Conservation (phyloP, 2,113 vertebrate species). For the Loxodonta africana region DNA sequence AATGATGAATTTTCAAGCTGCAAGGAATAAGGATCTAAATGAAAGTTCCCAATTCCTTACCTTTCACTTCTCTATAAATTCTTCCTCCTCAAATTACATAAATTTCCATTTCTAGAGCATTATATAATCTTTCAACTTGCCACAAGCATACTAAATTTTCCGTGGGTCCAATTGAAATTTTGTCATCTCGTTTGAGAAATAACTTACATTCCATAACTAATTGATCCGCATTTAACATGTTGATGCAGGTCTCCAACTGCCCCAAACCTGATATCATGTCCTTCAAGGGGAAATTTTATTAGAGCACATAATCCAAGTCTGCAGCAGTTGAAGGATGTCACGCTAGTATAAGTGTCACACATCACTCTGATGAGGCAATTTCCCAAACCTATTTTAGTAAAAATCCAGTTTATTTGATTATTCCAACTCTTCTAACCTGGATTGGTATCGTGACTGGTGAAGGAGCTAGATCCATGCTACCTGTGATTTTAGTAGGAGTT, state of each 20-base stretch:
- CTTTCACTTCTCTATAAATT: constrained; percentile 6
- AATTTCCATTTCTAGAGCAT: neutral
- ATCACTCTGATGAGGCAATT: neutral
- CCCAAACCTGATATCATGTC: neutral
- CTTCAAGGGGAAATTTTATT: constrained; percentile 1
- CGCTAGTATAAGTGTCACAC: neutral
- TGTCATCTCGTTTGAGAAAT: neutral
- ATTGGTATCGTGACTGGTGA: neutral
- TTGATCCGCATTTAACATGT: neutral
- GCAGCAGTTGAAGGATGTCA: neutral
- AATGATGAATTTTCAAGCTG: constrained; percentile 15
- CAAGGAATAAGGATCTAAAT: neutral
- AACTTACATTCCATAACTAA: constrained; percentile 14
- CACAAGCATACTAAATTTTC: constrained; percentile 33
- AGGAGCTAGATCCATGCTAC: neutral
- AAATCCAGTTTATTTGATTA: neutral
- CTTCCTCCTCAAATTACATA: neutral
- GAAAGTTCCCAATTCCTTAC: neutral
- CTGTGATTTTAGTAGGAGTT: neutral
- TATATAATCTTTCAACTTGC: constrained; percentile 24
- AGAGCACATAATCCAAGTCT: neutral
- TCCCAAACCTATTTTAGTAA: neutral
- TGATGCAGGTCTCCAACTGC: neutral
- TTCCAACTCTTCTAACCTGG: neutral
- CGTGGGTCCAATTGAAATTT: constrained; percentile 35